Evolutionary conservation across 2,113 vertebrate genomes (phyloP), one percentile per base, ranked within the genome.

Genomic region (Egretta garzetta): DNA sequence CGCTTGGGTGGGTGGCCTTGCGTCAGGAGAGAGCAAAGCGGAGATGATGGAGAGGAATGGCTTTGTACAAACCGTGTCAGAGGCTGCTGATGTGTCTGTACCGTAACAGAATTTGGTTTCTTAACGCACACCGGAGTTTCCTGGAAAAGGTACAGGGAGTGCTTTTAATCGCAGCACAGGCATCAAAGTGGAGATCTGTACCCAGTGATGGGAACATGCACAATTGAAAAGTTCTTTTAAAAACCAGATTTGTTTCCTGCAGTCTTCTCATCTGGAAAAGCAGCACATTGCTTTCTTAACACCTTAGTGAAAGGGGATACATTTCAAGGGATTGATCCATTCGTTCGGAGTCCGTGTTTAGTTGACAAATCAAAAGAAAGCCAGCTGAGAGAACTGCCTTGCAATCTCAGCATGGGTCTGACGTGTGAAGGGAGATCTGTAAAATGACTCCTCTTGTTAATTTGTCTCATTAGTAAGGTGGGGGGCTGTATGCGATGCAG

Each of bases 401-500:
- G 64, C 72, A 9, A 3, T 50, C 96, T 52, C 84, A 90, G 90
- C 86, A 47, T 55, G 86, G 63, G 37, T 45, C 8, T 79, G 45
- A 41, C 1, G 14, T 41, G 1, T 76, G 90, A 86, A 80, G 85
- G 0, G 0, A 68, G 74, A 37, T 68, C 87, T 86, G 67, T 86
- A 55, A 88, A 96, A 81, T 84, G 47, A 77, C 55, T 93, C 68
- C 72, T 82, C 60, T 68, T 26, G 21, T 80, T 95, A 73, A 92
- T 95, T 83, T 88, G 90, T 50, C 68, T 92, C 60, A 68, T 95
- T 93, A 95, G 83, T 60, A 63, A 64, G 39, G 33, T 64, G 88
- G 82, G 86, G 88, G 56, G 23, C 71, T 93, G 45, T 64, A 18
- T 9, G 10, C 53, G 68, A 73, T 26, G 71, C 59, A 63, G n/a